Percentiles rank a stretch among this genome's conserved stretches.
phyloP scores from a whole-genome alignment of 2,113 vertebrate species.

The Caloenas nicobarica region DNA sequence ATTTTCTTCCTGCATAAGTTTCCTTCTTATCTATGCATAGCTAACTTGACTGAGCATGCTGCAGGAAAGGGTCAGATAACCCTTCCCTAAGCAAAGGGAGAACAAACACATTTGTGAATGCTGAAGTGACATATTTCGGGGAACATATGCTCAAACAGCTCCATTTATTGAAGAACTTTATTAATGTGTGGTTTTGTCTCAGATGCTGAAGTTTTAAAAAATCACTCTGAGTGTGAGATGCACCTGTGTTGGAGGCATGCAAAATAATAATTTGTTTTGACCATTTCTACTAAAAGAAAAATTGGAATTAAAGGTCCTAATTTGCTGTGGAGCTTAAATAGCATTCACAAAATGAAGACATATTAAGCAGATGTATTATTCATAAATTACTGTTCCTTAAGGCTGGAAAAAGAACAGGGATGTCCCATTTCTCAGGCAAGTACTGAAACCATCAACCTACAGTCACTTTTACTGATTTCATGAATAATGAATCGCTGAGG shows the following conservation, averaged over 20 bases:
- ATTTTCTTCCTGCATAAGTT: constrained; percentile 41
- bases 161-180: not conserved
- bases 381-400: not conserved
- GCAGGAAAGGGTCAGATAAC: constrained; percentile 17
- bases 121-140: constrained; percentile 1
- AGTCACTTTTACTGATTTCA: not conserved
- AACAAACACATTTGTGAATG: not conserved
- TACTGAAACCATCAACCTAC: not conserved
- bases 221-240: not conserved
- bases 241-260: not conserved
- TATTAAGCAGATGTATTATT: not conserved
- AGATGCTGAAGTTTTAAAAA: not conserved
- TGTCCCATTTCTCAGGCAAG: not conserved
- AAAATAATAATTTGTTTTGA: not conserved
- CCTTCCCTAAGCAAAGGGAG: not conserved
- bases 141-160: not conserved
- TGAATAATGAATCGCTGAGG: not conserved
- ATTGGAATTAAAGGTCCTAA: not conserved
- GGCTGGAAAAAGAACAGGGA: not conserved
- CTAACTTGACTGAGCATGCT: constrained; percentile 1
- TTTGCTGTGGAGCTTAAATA: not conserved
- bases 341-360: not conserved
- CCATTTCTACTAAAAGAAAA: not conserved
- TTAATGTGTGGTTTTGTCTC: not conserved
- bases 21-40: constrained; percentile 33